A percentile compares a stretch with the other conserved stretches of the same genome.
phyloP scores from a whole-genome alignment of 2,797 vertebrate species.

The Sebastes matsubarae region DNA sequence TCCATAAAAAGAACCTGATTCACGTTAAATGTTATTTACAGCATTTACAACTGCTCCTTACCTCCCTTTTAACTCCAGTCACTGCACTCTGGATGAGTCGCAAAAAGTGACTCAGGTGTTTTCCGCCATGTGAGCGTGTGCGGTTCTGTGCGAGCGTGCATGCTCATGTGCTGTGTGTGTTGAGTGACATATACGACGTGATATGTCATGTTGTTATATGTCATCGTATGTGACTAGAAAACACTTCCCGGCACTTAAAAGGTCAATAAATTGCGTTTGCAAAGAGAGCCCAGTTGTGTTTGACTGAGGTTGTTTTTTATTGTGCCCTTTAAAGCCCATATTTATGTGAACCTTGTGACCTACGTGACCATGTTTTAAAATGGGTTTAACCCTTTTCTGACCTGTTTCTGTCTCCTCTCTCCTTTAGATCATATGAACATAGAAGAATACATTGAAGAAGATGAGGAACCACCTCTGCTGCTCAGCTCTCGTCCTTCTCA shows the following conservation, averaged over 20 bases:
- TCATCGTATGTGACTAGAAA: background rate
- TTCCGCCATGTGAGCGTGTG: slow-evolving; percentile 13
- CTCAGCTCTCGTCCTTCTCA: slow-evolving; percentile 80
- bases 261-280: background rate
- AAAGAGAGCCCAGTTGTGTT: background rate
- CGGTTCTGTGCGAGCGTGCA: background rate
- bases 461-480: slow-evolving; percentile 86
- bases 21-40: slow-evolving; percentile 74
- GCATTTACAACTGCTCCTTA: slow-evolving; percentile 32
- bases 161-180: background rate
- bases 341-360: background rate
- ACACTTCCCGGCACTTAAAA: background rate
- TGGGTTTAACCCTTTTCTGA: background rate
- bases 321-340: background rate
- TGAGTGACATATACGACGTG: background rate
- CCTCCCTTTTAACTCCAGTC: slow-evolving; percentile 1
- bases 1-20: slow-evolving; percentile 61
- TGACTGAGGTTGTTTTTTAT: background rate
- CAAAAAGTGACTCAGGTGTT: slow-evolving; percentile 67
- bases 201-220: background rate
- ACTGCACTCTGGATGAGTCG: slow-evolving; percentile 15
- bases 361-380: background rate
- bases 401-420: background rate
- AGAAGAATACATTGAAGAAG: slow-evolving; percentile 85
- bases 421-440: slow-evolving; percentile 84